phyloP scores from a whole-genome alignment of 2,888 invertebrate species.

The Melolontha melolontha region DNA sequence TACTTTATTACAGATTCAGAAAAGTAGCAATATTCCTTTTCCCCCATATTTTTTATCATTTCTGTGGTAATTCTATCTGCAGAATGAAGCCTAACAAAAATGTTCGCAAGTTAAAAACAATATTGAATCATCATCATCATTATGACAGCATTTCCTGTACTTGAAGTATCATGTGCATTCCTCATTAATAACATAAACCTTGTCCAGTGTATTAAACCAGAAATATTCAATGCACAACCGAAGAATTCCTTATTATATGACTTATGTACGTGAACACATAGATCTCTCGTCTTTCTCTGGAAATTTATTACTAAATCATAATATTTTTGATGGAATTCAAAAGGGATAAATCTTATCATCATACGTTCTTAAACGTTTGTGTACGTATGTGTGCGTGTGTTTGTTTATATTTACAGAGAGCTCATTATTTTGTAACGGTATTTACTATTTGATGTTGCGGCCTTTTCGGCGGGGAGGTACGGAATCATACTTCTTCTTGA shows the following conservation, averaged over 20 bases:
- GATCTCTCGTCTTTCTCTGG: neutral
- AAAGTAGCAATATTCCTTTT: too few relatives aligned
- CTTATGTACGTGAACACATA: too few relatives aligned
- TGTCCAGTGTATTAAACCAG: neutral
- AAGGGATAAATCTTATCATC: constrained; percentile 34
- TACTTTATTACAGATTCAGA: too few relatives aligned
- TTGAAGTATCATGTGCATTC: neutral
- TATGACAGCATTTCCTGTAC: constrained; percentile 7
- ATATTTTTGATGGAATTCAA: constrained; percentile 25
- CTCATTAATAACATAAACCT: neutral
- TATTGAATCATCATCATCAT: constrained; percentile 9
- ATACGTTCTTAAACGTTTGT: neutral
- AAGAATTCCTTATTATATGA: too few relatives aligned
- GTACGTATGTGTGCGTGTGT: too few relatives aligned
- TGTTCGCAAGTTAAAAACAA: neutral
- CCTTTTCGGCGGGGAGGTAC: neutral
- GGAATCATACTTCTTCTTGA: neutral
- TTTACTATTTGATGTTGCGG: constrained; percentile 24
- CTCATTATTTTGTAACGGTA: constrained; percentile 37
- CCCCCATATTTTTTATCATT: too few relatives aligned
- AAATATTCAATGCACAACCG: too few relatives aligned
- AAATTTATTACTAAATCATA: constrained; percentile 28
- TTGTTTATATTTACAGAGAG: neutral
- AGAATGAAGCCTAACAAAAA: too few relatives aligned
- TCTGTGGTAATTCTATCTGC: too few relatives aligned